A percentile compares a stretch with the other conserved stretches of the same genome.
phyloP scores from a whole-genome alignment of 2,888 invertebrate genomes.

The Cecidostiba fungosa region DNA sequence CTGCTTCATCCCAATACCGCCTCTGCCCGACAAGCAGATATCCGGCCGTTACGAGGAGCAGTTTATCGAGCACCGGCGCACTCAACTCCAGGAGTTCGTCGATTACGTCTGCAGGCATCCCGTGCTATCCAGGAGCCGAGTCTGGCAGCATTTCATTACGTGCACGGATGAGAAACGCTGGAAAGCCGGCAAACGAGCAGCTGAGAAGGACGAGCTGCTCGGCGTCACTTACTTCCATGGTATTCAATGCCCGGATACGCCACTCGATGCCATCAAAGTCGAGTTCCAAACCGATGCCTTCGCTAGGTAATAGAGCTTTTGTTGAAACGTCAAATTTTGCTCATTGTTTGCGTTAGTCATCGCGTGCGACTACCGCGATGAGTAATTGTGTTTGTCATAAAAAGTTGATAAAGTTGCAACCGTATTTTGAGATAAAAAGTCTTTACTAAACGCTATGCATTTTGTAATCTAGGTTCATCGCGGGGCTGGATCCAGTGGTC shows the following conservation, averaged over 20 bases:
- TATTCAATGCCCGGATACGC: slow-evolving; percentile 91
- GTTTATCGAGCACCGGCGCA: slow-evolving; percentile 96
- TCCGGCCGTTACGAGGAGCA: slow-evolving; percentile 98
- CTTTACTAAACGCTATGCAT: neutral
- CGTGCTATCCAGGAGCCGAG: slow-evolving; percentile 93
- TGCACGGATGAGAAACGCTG: slow-evolving; percentile 98
- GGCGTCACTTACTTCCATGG: slow-evolving; percentile 96
- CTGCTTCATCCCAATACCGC: slow-evolving; percentile 96
- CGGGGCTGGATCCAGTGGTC: slow-evolving; percentile 92
- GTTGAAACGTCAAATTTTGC: neutral
- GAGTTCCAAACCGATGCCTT: slow-evolving; percentile 93
- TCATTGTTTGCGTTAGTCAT: neutral
- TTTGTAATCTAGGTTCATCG: slow-evolving; percentile 84
- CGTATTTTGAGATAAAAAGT: neutral
- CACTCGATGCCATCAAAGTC: slow-evolving; percentile 85
- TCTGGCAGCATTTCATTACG: slow-evolving; percentile 98
- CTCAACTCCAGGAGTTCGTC: slow-evolving; percentile 97
- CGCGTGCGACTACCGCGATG: neutral
- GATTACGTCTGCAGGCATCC: slow-evolving; percentile 98
- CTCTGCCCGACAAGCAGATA: slow-evolving; percentile 98
- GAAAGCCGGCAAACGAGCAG: slow-evolving; percentile 97
- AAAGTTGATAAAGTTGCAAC: neutral
- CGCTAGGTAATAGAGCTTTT: slow-evolving; percentile 77
- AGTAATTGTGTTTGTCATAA: slow-evolving; percentile 1
- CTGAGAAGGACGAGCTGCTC: slow-evolving; percentile 95